These are phyloP conservation scores for Mongoloraphidia duomilia DNA, from an alignment of 2,888 invertebrate species.

Conservation along the genomic window DNA sequence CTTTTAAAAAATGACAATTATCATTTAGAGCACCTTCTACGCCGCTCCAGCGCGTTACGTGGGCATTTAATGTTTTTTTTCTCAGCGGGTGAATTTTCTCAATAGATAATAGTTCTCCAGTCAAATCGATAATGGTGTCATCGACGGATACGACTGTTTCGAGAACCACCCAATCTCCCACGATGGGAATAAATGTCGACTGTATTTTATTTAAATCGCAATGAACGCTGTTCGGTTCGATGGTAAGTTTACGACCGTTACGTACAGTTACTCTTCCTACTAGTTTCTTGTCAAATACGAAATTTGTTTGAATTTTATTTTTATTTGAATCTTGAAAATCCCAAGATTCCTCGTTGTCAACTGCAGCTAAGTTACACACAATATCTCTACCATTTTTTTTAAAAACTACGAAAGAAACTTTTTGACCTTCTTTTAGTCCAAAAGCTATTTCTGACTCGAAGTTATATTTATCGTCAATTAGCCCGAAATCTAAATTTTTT, in stretches of 20 bases:
- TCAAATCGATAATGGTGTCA: conserved; percentile 34
- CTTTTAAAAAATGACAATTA: conserved; percentile 42
- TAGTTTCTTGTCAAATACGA: conserved; percentile 21
- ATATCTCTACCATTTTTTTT: conserved; percentile 33
- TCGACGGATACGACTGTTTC: conserved; percentile 46
- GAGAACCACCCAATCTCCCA: conserved; percentile 55
- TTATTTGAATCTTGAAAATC: conserved; percentile 20
- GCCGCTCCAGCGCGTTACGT: conserved; percentile 25
- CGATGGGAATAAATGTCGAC: conserved; percentile 48
- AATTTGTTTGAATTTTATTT: conserved; percentile 10
- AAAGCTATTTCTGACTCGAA: conserved; percentile 32
- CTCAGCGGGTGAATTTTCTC: conserved; percentile 43
- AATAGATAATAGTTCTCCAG: conserved; percentile 45
- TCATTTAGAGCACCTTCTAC: conserved; percentile 41
- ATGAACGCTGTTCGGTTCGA: conserved; percentile 38
- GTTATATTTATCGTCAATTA: conserved; percentile 43
- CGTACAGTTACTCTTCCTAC: conserved; percentile 30
- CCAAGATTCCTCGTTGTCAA: conserved; percentile 27
- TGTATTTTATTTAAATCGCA: conserved; percentile 46
- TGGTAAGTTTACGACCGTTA: conserved; percentile 26
- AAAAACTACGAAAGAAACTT: conserved; percentile 40
- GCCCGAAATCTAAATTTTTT: conserved; percentile 32
- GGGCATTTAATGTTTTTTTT: conserved; percentile 35
- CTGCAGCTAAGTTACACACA: conserved; percentile 36
- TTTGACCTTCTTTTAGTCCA: conserved; percentile 34